Evolutionary conservation across 2,797 vertebrate species (phyloP).

Genomic region (Lutjanus argentimaculatus): DNA sequence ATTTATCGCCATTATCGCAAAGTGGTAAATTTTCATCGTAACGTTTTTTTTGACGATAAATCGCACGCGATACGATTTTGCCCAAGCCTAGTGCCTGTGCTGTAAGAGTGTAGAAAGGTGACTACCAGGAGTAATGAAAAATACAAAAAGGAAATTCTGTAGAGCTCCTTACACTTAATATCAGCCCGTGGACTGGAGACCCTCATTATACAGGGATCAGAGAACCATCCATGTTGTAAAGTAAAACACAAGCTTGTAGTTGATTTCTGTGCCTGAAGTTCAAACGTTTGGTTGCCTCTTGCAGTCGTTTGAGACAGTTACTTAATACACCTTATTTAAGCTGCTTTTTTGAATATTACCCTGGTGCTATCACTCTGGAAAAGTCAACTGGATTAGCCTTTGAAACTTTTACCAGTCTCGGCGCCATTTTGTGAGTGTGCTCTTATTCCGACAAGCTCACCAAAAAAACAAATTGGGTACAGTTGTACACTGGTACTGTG

Average conservation of each 20-base stretch:
- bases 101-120: background rate
- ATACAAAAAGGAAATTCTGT: background rate
- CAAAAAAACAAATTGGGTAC: background rate
- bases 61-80: no score
- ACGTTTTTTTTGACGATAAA: no score
- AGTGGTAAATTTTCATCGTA: no score
- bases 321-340: background rate
- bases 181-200: background rate
- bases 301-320: background rate
- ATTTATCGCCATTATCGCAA: no score
- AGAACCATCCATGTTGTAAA: background rate
- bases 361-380: background rate
- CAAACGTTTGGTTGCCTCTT: background rate
- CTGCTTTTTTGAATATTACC: background rate
- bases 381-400: background rate
- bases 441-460: conserved; percentile 2
- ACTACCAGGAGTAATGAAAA: background rate
- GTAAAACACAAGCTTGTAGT: background rate
- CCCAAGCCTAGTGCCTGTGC: no score
- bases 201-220: background rate
- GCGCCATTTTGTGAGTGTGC: background rate
- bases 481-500: background rate
- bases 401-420: background rate
- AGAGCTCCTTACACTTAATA: background rate
- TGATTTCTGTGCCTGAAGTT: background rate